Conservation (phyloP, 2,113 vertebrate species). For the Nesogale talazaci region DNA sequence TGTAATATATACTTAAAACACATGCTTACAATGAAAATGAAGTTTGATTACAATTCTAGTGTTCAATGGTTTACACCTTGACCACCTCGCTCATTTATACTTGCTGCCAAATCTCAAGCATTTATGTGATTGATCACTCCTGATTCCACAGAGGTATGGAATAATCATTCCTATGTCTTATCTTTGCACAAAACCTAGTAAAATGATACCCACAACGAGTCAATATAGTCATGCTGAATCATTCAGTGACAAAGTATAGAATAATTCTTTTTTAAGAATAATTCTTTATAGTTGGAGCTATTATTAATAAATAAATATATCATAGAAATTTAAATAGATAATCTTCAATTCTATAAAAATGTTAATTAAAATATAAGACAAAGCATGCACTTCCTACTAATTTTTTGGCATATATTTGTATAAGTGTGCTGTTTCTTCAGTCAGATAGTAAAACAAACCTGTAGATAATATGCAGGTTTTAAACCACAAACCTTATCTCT, state of each 20-base stretch:
- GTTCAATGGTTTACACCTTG: not conserved
- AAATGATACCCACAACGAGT: not conserved
- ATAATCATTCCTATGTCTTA: not conserved
- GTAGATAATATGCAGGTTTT: not conserved
- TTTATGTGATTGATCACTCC: not conserved
- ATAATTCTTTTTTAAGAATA: not conserved
- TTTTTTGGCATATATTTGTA: not conserved
- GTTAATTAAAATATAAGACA: not conserved
- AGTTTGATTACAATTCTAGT: not conserved
- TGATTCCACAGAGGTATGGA: not conserved
- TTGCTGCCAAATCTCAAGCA: not conserved
- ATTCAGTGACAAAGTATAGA: not conserved
- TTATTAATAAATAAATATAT: constrained; percentile 1
- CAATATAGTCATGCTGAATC: not conserved
- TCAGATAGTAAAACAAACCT: constrained; percentile 7
- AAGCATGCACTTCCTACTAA: not conserved
- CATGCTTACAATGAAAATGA: not conserved
- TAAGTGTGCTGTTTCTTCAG: not conserved
- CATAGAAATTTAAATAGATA: not conserved
- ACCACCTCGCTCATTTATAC: not conserved
- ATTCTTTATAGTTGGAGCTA: not conserved
- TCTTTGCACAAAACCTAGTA: not conserved
- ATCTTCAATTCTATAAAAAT: not conserved
- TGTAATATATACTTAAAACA: not conserved
- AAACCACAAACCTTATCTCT: not conserved